These are phyloP conservation scores for Himalopsyche kuldschensis DNA, from an alignment of 2,888 invertebrate species.

Conservation along the genomic window DNA sequence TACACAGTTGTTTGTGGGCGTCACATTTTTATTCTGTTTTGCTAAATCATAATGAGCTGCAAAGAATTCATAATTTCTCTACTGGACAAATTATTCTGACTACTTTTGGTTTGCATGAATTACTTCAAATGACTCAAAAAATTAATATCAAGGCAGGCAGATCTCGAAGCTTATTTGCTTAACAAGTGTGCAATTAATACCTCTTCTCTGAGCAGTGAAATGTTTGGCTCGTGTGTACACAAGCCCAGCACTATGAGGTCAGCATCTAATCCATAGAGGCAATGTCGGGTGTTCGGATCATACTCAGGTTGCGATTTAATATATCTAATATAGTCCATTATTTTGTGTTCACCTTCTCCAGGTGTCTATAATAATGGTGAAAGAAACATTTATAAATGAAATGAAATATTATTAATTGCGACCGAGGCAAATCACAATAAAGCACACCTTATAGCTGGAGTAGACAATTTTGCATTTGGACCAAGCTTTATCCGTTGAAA, in stretches of 20 bases:
- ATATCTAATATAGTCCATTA: conserved; percentile 97
- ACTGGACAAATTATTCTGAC: too few species aligned
- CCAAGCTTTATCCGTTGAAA: conserved; percentile 86
- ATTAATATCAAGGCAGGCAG: not conserved
- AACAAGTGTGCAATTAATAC: conserved; percentile 52
- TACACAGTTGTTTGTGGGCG: too few species aligned
- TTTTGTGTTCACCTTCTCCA: conserved; percentile 98
- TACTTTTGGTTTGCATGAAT: too few species aligned
- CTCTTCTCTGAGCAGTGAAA: conserved; percentile 92
- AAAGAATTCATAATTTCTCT: too few species aligned
- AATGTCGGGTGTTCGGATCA: conserved; percentile 91
- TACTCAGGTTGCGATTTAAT: conserved; percentile 81
- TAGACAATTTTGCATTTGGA: conserved; percentile 81
- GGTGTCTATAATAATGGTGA: conserved; percentile 66
- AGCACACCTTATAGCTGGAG: conserved; percentile 85
- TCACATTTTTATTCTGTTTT: not conserved
- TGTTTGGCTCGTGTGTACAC: conserved; percentile 94
- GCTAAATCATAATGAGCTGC: too few species aligned
- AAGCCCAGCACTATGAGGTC: conserved; percentile 97
- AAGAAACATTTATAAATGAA: too few species aligned
- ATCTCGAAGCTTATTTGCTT: conserved; percentile 20
- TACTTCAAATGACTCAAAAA: too few species aligned
- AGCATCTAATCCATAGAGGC: conserved; percentile 95
- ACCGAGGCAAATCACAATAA: not conserved
- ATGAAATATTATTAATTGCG: not conserved